A percentile compares a stretch with the other conserved stretches of the same genome.
Evolutionary conservation across 2,113 vertebrate genomes (phyloP).

Genomic region (Pachypanchax playfairii): DNA sequence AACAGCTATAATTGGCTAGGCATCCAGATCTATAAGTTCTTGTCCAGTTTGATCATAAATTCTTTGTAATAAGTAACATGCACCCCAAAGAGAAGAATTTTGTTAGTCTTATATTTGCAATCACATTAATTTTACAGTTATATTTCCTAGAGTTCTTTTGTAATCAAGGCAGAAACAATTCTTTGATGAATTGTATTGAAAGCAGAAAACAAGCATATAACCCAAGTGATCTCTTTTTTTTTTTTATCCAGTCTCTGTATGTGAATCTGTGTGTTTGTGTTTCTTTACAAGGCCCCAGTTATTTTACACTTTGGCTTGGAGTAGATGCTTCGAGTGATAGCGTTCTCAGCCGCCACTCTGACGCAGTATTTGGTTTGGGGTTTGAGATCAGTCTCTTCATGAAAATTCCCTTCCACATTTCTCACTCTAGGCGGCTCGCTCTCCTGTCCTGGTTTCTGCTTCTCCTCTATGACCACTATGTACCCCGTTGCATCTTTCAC

Average conservation of each 20-base stretch:
- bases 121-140: constrained; percentile 39
- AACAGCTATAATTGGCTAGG: constrained; percentile 39
- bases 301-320: constrained; percentile 53
- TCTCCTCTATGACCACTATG: constrained; percentile 57
- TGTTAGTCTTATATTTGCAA: constrained; percentile 14
- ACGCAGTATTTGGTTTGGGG: constrained; percentile 69
- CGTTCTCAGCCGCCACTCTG: constrained; percentile 61
- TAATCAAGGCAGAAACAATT: constrained; percentile 18
- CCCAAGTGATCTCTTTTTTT: constrained; percentile 11
- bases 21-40: constrained; percentile 48
- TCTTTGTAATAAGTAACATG: constrained; percentile 21
- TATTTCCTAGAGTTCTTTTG: constrained; percentile 10
- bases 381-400: constrained; percentile 57
- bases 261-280: neutral
- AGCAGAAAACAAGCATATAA: constrained; percentile 20
- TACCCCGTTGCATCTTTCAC: constrained; percentile 60
- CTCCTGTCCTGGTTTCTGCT: neutral
- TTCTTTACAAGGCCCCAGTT: constrained; percentile 48
- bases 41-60: constrained; percentile 37
- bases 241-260: constrained; percentile 33
- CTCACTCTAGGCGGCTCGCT: neutral
- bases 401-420: constrained; percentile 34
- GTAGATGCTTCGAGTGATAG: constrained; percentile 48
- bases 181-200: constrained; percentile 32
- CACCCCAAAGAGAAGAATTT: constrained; percentile 23